Percentiles rank a stretch among this genome's conserved stretches.
Evolutionary conservation across 2,797 vertebrate genomes (phyloP).

Genomic region (Babyrousa celebensis): DNA sequence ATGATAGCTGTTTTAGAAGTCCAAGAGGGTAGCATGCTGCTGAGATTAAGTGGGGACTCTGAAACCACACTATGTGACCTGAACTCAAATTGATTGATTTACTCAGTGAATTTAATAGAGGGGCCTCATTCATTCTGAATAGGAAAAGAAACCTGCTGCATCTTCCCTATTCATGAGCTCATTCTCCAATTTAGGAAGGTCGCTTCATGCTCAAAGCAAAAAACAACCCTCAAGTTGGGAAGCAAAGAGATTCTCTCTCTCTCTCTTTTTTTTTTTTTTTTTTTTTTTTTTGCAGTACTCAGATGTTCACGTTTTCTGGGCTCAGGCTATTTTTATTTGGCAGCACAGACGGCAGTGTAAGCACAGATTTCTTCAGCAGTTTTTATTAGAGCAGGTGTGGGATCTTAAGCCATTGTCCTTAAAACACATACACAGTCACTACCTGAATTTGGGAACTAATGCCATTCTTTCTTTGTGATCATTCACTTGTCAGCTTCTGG

Average conservation of each 20-base stretch:
- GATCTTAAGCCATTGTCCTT: constrained; percentile 69
- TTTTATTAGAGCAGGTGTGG: constrained; percentile 80
- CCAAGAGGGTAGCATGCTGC: constrained; percentile 79
- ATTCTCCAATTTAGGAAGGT: constrained; percentile 87
- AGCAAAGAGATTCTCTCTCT: constrained; percentile 62
- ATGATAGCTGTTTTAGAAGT: constrained; percentile 88
- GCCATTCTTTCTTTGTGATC: constrained; percentile 78
- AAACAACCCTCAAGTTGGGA: constrained; percentile 65
- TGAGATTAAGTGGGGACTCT: constrained; percentile 87
- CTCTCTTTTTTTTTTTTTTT: background rate
- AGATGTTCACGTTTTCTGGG: constrained; percentile 80
- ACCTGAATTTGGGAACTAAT: constrained; percentile 72
- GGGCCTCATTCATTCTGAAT: constrained; percentile 88
- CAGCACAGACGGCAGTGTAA: constrained; percentile 76
- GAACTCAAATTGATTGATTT: constrained; percentile 92
- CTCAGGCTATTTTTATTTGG: constrained; percentile 85
- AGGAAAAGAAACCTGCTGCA: constrained; percentile 85
- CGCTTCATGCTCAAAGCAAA: constrained; percentile 52
- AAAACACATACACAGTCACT: constrained; percentile 39
- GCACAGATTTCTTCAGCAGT: constrained; percentile 74
- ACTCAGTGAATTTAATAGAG: constrained; percentile 90
- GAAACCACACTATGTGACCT: constrained; percentile 88
- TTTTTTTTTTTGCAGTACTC: constrained; percentile 54
- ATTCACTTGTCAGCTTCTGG: constrained; percentile 82
- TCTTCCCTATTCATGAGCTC: constrained; percentile 89